A percentile compares a stretch with the other conserved stretches of the same genome.
These are phyloP conservation scores for Neodiprion lecontei DNA, from an alignment of 1,140 invertebrate species.

Conservation along the genomic window DNA sequence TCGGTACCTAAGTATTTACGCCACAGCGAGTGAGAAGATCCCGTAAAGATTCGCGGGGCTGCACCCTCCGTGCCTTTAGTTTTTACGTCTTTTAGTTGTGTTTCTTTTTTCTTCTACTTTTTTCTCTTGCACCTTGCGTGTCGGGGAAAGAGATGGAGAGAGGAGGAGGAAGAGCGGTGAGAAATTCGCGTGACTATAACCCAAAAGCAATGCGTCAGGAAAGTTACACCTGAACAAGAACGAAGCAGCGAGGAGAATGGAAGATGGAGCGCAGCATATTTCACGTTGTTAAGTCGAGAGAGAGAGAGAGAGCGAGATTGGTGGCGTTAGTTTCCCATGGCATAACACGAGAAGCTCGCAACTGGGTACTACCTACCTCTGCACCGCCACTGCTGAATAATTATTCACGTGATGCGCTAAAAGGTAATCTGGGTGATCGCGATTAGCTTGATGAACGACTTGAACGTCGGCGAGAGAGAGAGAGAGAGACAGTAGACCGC, in stretches of 20 bases:
- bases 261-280: not conserved
- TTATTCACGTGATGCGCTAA: constrained; percentile 5
- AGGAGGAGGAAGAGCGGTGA: not conserved
- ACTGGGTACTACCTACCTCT: not conserved
- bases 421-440: constrained; percentile 5
- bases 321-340: not conserved
- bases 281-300: not conserved
- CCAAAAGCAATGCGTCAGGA: not conserved
- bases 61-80: too few relatives aligned
- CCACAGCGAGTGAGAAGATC: not conserved
- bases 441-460: constrained; percentile 7
- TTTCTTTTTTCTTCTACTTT: not conserved
- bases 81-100: not conserved
- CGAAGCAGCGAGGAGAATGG: not conserved
- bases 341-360: not conserved
- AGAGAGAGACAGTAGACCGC: not conserved
- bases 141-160: too few relatives aligned
- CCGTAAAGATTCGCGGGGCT: too few relatives aligned
- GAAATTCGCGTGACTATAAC: not conserved
- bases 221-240: not conserved
- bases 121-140: not conserved
- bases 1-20: not conserved
- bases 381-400: not conserved
- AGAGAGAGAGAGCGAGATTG: not conserved
- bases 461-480: not conserved